phyloP scores from a whole-genome alignment of 2,888 invertebrate species.

The Therioaphis trifolii region DNA sequence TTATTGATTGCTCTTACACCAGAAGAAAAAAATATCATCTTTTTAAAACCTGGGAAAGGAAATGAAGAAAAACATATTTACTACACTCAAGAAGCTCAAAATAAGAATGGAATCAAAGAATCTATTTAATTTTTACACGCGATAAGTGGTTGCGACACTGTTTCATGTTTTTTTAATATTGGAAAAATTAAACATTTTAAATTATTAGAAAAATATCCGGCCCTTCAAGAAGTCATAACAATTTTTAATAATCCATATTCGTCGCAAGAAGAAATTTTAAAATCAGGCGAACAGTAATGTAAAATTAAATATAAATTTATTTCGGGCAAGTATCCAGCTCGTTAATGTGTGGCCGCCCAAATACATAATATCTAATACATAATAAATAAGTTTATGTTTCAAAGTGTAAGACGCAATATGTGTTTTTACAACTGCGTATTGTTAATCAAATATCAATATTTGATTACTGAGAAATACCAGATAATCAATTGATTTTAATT shows the following conservation, averaged over 20 bases:
- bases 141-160: constrained; percentile 59
- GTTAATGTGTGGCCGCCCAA: no score
- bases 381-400: no score
- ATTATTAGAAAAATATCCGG: constrained; percentile 52
- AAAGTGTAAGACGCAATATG: no score
- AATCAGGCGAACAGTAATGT: constrained; percentile 31
- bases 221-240: constrained; percentile 21
- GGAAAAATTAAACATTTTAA: constrained; percentile 63
- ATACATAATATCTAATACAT: no score
- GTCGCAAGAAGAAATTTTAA: constrained; percentile 29
- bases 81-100: constrained; percentile 27
- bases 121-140: constrained; percentile 65
- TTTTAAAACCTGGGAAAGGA: constrained; percentile 64
- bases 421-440: no score
- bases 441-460: no score
- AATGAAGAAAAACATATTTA: constrained; percentile 59
- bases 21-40: constrained; percentile 62
- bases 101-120: constrained; percentile 24
- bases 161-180: constrained; percentile 64
- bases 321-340: no score
- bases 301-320: no score
- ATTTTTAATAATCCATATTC: constrained; percentile 50
- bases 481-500: no score
- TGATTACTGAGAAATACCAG: no score
- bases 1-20: constrained; percentile 61